Percentiles rank a stretch among this genome's conserved stretches.
Conservation (phyloP, 2,888 invertebrate genomes). For the Pterobdella sp. region DNA sequence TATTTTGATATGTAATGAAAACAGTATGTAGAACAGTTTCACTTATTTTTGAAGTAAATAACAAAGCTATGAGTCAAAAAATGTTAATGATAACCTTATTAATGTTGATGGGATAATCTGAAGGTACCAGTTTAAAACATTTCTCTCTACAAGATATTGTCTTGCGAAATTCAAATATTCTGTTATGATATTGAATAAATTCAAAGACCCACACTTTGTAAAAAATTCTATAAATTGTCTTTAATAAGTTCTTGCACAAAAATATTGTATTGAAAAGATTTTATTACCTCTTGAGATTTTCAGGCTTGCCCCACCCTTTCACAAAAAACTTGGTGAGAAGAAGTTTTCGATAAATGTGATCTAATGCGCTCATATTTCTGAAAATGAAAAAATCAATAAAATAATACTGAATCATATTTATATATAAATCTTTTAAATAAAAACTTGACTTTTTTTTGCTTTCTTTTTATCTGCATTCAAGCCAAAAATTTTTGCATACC, state of each 20-base stretch:
- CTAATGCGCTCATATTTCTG: slow-evolving; percentile 51
- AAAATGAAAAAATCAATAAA: too few species aligned
- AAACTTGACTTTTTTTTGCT: too few species aligned
- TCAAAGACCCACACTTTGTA: too few species aligned
- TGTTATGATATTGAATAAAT: too few species aligned
- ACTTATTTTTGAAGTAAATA: too few species aligned
- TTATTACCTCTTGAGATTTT: slow-evolving; percentile 71
- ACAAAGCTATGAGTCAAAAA: neutral
- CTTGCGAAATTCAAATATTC: slow-evolving; percentile 83
- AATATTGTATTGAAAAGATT: too few species aligned
- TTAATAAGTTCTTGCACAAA: neutral
- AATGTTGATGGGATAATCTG: slow-evolving; percentile 75
- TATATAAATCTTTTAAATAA: too few species aligned
- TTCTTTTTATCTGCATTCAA: too few species aligned
- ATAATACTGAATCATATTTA: too few species aligned
- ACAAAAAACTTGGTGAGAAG: slow-evolving; percentile 79
- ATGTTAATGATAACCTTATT: slow-evolving; percentile 60
- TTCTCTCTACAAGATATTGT: slow-evolving; percentile 72
- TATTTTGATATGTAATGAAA: too few species aligned
- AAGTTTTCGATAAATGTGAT: slow-evolving; percentile 67
- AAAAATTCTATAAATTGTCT: neutral
- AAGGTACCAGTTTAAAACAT: slow-evolving; percentile 72
- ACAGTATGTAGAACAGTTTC: too few species aligned
- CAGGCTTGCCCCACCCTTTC: slow-evolving; percentile 91
- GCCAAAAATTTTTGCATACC: too few species aligned